phyloP scores from a whole-genome alignment of 2,797 vertebrate species.

The Mormyrus hasselquistii region DNA sequence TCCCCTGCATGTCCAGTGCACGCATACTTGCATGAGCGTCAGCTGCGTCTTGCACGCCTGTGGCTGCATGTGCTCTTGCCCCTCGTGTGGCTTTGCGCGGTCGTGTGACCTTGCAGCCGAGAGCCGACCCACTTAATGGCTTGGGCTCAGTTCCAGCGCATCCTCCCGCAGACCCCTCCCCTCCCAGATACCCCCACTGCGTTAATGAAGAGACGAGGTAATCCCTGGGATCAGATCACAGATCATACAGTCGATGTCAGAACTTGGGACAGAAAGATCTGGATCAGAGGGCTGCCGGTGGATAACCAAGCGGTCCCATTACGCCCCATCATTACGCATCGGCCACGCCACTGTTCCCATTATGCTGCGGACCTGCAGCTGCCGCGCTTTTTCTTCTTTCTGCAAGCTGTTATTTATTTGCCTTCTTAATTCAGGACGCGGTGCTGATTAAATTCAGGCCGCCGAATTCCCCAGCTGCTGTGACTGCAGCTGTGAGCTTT shows the following conservation, averaged over 20 bases:
- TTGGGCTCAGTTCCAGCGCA: conserved; percentile 18
- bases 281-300: neutral
- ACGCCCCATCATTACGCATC: neutral
- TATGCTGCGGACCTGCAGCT: neutral
- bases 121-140: conserved; percentile 14
- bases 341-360: neutral
- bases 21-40: neutral
- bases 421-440: conserved; percentile 39
- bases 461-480: conserved; percentile 22
- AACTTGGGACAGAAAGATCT: neutral
- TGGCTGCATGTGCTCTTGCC: neutral
- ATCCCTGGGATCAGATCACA: neutral
- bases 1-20: neutral
- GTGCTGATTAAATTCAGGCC: conserved; percentile 33
- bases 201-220: neutral
- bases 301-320: neutral
- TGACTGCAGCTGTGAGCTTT: conserved; percentile 28
- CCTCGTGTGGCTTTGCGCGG: neutral
- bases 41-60: neutral
- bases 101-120: neutral
- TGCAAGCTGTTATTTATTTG: conserved; percentile 45
- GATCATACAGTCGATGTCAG: neutral
- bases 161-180: neutral
- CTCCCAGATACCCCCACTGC: neutral
- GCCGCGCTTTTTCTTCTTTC: conserved; percentile 17